phyloP scores from a whole-genome alignment of 2,113 vertebrate species.

The Cryptotis parvus region DNA sequence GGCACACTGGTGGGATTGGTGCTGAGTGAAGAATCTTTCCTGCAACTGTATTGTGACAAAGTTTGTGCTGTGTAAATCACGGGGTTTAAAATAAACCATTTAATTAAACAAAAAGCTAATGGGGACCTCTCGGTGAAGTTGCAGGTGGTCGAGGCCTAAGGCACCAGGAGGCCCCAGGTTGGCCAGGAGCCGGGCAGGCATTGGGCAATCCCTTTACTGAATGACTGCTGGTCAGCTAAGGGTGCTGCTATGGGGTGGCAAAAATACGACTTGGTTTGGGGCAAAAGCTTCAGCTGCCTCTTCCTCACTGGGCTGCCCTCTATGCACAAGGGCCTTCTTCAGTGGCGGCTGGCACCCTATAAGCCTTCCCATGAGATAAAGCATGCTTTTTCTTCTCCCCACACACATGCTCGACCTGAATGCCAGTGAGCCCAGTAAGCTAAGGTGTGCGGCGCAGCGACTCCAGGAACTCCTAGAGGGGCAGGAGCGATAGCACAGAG shows the following conservation, averaged over 20 bases:
- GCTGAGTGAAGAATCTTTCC: too few species aligned
- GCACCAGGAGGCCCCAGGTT: background rate
- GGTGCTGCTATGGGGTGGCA: fast-evolving
- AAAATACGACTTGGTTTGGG: background rate
- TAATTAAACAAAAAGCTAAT: too few species aligned
- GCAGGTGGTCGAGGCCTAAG: background rate
- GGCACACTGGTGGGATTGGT: too few species aligned
- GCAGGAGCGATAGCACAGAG: too few species aligned
- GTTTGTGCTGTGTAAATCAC: too few species aligned
- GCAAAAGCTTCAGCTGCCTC: background rate
- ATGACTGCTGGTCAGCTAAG: background rate
- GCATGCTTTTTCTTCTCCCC: slow-evolving; percentile 4
- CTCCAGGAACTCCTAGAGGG: too few species aligned
- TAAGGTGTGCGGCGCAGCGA: background rate
- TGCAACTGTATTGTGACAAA: too few species aligned
- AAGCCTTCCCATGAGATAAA: background rate
- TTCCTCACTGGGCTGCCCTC: background rate
- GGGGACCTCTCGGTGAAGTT: background rate
- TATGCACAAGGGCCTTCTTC: background rate
- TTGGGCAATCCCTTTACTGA: background rate
- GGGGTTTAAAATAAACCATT: too few species aligned
- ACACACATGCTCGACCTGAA: background rate
- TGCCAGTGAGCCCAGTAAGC: background rate
- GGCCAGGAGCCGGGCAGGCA: background rate
- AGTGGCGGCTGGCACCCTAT: background rate